Base-by-base conservation (phyloP, 2,888 invertebrate species). In the Rhodophaea formosa region DNA sequence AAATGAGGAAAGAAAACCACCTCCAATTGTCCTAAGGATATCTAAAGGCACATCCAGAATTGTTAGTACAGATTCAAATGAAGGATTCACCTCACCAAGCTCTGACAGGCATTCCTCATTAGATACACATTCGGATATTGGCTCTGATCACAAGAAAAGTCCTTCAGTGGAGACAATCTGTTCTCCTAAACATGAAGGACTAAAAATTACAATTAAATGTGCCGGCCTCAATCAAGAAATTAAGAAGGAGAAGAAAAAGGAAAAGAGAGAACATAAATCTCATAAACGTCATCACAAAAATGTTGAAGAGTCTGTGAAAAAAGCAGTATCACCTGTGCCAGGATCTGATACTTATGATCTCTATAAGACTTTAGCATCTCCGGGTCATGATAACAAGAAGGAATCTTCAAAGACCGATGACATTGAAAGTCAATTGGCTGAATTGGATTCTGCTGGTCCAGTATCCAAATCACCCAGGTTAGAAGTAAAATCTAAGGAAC, bases 1-100 rank as follows among this genome's bases (percentile, higher is more conserved):
- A 49, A 84, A 77, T 79, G 91, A 91, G 60, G 91, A 91, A 66
- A 79, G 87, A 35, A 92, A 92, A 67, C 94, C 95, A 80, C 96
- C 97, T 47, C 97, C 97, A 23, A 97, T 97, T 75, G 97, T 97
- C 57, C 88, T 97, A 64, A 93, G 97, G 86, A 97, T 97, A 92
- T 97, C 96, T 66, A 96, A 97, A 86, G 94, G 94, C 54, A 94
- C 93, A 58, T 94, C 94, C 53, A 92, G 94, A 66, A 91, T 94
- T 76, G 93, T 94, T 57, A 94, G 94, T 74, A 94, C 94, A 55
- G 94, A 94, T 72, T 94, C 93, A 59, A 94, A 94, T 86, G 93
- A 92, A 76, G 92, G 93, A 54, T 89, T 91, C 53, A 92, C 91
- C 65, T 92, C 93, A 54, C 92, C 93, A 57, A 86, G 86, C 62